Conservation (phyloP, 2,797 vertebrate species). For the Rhinella marina region DNA sequence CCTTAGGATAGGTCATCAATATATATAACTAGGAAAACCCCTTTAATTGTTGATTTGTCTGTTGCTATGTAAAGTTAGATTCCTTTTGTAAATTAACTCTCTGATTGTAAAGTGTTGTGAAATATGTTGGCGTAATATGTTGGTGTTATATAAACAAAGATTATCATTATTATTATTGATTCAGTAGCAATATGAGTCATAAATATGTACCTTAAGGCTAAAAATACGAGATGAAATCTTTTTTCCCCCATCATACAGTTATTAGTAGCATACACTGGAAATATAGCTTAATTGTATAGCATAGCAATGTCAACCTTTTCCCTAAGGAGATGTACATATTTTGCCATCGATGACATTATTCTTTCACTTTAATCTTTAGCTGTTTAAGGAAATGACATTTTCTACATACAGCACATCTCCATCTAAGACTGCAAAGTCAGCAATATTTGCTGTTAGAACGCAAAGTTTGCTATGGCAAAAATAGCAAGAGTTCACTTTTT, state of each 20-base stretch:
- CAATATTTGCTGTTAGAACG: slow-evolving; percentile 1
- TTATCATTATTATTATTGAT: too few species aligned
- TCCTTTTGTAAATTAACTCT: too few species aligned
- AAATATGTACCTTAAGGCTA: slow-evolving; percentile 7
- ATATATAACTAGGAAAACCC: too few species aligned
- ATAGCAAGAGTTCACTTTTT: slow-evolving; percentile 23
- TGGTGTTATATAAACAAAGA: too few species aligned
- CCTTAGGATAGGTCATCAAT: too few species aligned
- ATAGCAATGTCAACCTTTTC: neutral
- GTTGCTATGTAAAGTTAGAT: too few species aligned
- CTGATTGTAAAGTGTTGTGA: too few species aligned
- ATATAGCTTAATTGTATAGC: slow-evolving; percentile 23
- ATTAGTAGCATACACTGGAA: neutral
- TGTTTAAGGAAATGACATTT: slow-evolving; percentile 5
- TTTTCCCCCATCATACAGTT: neutral
- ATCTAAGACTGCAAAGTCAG: slow-evolving; percentile 13
- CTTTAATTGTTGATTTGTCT: too few species aligned
- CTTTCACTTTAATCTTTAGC: slow-evolving; percentile 30
- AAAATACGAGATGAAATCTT: neutral
- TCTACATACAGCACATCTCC: neutral
- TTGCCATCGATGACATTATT: slow-evolving; percentile 15
- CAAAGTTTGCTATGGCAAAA: slow-evolving; percentile 25
- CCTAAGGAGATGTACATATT: neutral
- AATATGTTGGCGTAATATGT: too few species aligned
- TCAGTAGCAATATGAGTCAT: neutral